Evolutionary conservation across 2,797 vertebrate genomes (phyloP).

Genomic region (Anabacerthia variegaticeps): DNA sequence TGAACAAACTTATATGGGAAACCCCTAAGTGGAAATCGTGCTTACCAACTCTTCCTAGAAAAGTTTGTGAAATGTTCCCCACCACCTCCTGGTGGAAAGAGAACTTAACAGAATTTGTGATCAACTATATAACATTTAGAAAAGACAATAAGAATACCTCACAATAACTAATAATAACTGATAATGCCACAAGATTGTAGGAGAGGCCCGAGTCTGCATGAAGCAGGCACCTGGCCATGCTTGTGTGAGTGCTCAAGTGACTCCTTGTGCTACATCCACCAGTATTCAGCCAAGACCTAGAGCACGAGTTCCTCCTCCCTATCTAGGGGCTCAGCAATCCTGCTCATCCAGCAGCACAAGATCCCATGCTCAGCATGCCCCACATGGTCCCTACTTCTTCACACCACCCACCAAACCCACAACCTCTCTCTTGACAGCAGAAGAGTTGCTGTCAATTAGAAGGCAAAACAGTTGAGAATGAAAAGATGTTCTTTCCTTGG

Average conservation of each 20-base stretch:
- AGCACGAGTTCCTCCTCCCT: neutral
- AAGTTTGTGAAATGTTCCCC: neutral
- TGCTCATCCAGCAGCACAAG: neutral
- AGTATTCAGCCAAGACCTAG: neutral
- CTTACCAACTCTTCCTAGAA: neutral
- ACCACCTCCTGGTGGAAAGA: neutral
- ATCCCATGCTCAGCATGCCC: rapidly evolving
- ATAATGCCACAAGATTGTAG: neutral
- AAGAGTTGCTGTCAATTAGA: neutral
- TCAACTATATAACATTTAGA: neutral
- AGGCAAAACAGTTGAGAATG: neutral
- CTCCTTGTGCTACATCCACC: neutral
- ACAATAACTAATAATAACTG: neutral
- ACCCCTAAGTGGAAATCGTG: neutral
- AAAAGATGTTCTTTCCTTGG: neutral
- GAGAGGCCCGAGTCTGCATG: neutral
- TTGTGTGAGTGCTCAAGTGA: neutral
- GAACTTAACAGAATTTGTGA: neutral
- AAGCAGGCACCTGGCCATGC: neutral
- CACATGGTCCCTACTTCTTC: neutral
- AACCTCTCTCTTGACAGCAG: neutral
- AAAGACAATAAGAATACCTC: neutral
- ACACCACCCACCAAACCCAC: rapidly evolving
- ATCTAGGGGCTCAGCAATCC: neutral
- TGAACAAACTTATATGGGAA: neutral